Evolutionary conservation across 2,888 invertebrate genomes (phyloP).

Genomic region (Scaeva pyrastri): DNA sequence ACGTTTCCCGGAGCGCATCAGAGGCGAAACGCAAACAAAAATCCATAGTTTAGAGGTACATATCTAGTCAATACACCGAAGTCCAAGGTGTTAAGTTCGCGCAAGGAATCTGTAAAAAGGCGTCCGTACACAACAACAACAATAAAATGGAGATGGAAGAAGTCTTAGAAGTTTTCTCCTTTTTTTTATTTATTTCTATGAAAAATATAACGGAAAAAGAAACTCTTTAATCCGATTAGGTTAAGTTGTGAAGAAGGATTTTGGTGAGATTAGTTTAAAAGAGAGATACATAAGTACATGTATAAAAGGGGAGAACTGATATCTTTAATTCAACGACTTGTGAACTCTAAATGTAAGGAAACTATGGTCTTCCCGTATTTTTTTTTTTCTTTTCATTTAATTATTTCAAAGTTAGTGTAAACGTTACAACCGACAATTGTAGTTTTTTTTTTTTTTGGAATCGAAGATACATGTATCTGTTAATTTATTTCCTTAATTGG

Average conservation of each 20-base stretch:
- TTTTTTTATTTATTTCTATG: not conserved
- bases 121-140: slow-evolving; percentile 17
- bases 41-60: slow-evolving; percentile 19
- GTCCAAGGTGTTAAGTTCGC: slow-evolving; percentile 65
- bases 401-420: slow-evolving; percentile 4
- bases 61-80: slow-evolving; percentile 27
- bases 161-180: slow-evolving; percentile 60
- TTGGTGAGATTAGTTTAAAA: slow-evolving; percentile 49
- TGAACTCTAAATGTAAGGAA: not conserved
- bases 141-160: slow-evolving; percentile 42
- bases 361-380: slow-evolving; percentile 18
- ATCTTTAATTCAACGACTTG: slow-evolving; percentile 35
- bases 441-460: not conserved
- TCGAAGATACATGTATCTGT: not conserved
- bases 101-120: slow-evolving; percentile 45
- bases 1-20: slow-evolving; percentile 44
- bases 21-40: slow-evolving; percentile 19
- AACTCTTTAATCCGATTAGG: slow-evolving; percentile 69
- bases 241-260: slow-evolving; percentile 64
- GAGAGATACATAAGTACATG: not conserved
- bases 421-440: not conserved
- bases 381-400: not conserved
- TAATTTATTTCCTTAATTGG: too few species aligned
- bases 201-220: slow-evolving; percentile 28
- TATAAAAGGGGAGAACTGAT: slow-evolving; percentile 29